These are phyloP conservation scores for Psittacula cyanocephala DNA, from an alignment of 2,113 vertebrate genomes.

Conservation along the genomic window DNA sequence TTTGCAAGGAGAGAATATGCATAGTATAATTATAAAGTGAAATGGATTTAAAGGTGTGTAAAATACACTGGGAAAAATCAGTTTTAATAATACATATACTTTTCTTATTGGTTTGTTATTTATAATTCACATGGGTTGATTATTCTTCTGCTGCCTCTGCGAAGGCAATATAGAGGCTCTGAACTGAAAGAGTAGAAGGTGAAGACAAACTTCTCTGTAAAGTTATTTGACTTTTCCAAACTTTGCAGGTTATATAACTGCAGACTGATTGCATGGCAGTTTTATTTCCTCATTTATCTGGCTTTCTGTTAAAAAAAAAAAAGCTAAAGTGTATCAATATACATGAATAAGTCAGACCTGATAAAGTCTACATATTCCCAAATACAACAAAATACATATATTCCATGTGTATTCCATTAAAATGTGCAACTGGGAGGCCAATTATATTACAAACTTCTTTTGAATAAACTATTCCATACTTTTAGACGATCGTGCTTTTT, in stretches of 20 bases:
- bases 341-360: not conserved
- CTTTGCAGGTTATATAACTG: not conserved
- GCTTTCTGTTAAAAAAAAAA: not conserved
- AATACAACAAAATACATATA: not conserved
- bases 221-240: not conserved
- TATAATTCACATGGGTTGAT: not conserved
- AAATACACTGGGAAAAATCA: not conserved
- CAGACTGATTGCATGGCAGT: not conserved
- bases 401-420: not conserved
- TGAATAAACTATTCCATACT: not conserved
- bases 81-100: not conserved
- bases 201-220: not conserved
- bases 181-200: not conserved
- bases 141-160: not conserved
- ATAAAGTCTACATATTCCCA: not conserved
- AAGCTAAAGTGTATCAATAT: not conserved
- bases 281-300: not conserved
- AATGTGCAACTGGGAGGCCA: not conserved
- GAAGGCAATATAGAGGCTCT: not conserved
- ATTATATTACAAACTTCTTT: not conserved
- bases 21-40: not conserved
- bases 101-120: not conserved
- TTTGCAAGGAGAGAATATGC: not conserved
- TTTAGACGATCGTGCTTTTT: not conserved
- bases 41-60: not conserved